These are phyloP conservation scores for Conopomorpha cramerella DNA, from an alignment of 1,140 invertebrate species.

Conservation along the genomic window DNA sequence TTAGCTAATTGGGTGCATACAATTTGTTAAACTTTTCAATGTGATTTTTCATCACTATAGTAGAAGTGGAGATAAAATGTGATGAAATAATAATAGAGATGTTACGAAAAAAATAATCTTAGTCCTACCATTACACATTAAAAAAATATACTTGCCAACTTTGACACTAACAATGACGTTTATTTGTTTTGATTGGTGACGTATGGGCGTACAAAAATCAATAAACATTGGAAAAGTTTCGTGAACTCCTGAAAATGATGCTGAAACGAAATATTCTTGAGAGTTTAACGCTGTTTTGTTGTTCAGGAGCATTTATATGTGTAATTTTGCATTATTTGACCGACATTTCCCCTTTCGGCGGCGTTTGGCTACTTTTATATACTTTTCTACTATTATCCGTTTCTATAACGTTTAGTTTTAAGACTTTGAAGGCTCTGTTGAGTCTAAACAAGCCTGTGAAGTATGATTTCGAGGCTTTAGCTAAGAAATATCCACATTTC, in stretches of 20 bases:
- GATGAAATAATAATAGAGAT: too few species aligned
- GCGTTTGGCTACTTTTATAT: conserved; percentile 41
- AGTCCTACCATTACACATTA: too few species aligned
- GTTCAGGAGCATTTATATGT: conserved; percentile 21
- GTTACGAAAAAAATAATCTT: too few species aligned
- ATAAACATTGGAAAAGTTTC: conserved; percentile 2
- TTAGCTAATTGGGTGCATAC: too few species aligned
- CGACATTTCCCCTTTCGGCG: conserved; percentile 34
- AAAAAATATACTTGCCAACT: too few species aligned
- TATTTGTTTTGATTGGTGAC: too few species aligned
- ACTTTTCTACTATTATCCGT: conserved; percentile 27
- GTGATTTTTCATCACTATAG: too few species aligned
- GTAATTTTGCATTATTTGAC: conserved; percentile 30
- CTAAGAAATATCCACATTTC: conserved; percentile 25
- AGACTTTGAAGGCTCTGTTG: conserved; percentile 44
- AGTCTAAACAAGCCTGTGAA: conserved; percentile 43
- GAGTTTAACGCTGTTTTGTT: conserved; percentile 22
- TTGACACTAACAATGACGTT: background rate
- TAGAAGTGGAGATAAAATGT: too few species aligned
- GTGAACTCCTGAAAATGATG: conserved; percentile 21
- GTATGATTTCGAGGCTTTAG: conserved; percentile 23
- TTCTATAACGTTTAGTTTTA: conserved; percentile 37
- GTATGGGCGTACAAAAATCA: conserved; percentile 4
- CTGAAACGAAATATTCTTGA: conserved; percentile 39
- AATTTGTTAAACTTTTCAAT: too few species aligned